Conservation (phyloP, 2,113 vertebrate genomes). For the Nothocercus nigrocapillus region DNA sequence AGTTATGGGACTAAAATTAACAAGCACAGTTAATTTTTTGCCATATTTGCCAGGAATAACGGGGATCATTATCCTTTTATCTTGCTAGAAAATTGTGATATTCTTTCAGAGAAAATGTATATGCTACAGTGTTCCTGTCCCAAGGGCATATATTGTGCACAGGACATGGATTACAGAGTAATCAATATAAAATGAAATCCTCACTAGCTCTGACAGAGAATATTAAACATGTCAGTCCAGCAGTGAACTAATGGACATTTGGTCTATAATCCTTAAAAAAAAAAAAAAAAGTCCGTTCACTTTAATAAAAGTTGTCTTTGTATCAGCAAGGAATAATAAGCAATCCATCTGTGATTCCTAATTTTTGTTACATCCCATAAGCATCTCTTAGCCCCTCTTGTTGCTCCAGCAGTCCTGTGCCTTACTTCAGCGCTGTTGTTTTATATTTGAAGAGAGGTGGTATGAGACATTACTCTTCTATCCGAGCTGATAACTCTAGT, state of each 20-base stretch:
- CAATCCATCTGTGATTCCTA: neutral
- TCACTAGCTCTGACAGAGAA: neutral
- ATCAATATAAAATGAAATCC: neutral
- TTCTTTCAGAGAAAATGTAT: neutral
- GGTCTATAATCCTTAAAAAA: neutral
- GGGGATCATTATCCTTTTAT: neutral
- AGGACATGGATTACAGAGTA: neutral
- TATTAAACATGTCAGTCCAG: neutral
- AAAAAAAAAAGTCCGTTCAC: accelerated
- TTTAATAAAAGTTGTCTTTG: neutral
- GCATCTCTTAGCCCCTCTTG: too few relatives aligned
- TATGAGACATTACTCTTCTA: neutral
- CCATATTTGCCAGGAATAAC: neutral
- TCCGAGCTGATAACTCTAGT: neutral
- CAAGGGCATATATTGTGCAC: neutral
- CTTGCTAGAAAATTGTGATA: neutral
- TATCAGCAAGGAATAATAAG: neutral
- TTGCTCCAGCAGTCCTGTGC: neutral
- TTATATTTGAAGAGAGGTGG: neutral
- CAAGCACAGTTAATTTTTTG: neutral
- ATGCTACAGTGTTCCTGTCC: neutral
- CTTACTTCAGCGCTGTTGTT: neutral
- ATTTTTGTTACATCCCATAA: neutral
- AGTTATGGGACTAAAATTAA: neutral
- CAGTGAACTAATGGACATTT: neutral